Evolutionary conservation across 2,113 vertebrate genomes (phyloP).

Genomic region (Sebastes schlegelii): DNA sequence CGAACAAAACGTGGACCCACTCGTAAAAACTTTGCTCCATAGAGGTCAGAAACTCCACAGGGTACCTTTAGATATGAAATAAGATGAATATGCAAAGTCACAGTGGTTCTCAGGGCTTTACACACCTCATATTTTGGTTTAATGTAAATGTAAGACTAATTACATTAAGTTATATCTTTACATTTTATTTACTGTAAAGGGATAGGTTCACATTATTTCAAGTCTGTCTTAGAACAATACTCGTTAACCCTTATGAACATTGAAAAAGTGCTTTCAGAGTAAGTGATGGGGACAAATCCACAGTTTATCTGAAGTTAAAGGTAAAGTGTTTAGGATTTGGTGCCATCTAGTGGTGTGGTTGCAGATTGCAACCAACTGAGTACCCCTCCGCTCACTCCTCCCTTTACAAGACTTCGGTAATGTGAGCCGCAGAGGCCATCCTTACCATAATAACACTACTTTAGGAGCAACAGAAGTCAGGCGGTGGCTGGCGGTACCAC

Average conservation of each 20-base stretch:
- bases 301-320: background rate
- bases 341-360: too few relatives aligned
- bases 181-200: background rate
- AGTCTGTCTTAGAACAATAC: background rate
- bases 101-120: constrained; percentile 61
- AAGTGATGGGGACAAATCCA: constrained; percentile 1
- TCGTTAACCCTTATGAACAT: background rate
- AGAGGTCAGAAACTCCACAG: constrained; percentile 32
- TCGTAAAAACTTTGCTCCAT: background rate
- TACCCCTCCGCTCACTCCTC: too few relatives aligned
- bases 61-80: constrained; percentile 47
- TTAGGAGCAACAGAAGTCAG: too few relatives aligned
- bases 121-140: background rate
- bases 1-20: background rate
- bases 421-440: too few relatives aligned
- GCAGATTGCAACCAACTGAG: too few relatives aligned
- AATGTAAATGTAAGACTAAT: background rate
- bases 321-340: too few relatives aligned
- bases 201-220: constrained; percentile 3
- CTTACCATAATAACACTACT: too few relatives aligned
- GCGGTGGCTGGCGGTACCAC: too few relatives aligned
- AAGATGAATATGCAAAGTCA: constrained; percentile 47
- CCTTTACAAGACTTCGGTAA: too few relatives aligned
- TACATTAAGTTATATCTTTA: background rate
- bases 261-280: background rate